Evolutionary conservation across 1,140 invertebrate species (phyloP).

Genomic region (Lepidurus couesii): DNA sequence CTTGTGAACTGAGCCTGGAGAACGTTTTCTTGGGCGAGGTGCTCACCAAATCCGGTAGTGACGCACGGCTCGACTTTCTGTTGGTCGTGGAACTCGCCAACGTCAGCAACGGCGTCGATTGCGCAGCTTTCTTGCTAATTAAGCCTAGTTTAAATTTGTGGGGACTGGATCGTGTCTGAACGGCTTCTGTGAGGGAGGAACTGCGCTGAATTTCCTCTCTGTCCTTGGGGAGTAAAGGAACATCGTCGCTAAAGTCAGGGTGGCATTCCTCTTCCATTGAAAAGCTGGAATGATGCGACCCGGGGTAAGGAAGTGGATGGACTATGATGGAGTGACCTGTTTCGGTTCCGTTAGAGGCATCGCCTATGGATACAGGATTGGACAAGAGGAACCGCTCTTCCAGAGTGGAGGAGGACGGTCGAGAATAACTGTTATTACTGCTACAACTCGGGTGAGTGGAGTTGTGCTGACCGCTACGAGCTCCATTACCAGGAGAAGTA

Average conservation of each 20-base stretch:
- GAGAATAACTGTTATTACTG: background rate
- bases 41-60: background rate
- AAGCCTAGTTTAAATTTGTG: background rate
- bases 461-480: background rate
- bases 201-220: background rate
- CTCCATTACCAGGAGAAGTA: background rate
- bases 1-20: background rate
- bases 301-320: background rate
- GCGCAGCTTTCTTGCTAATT: constrained; percentile 1
- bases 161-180: background rate
- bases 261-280: background rate
- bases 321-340: background rate
- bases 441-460: background rate
- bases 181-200: background rate
- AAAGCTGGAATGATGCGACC: background rate
- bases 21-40: constrained; percentile 15
- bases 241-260: constrained; percentile 2
- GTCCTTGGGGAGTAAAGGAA: background rate
- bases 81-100: constrained; percentile 19
- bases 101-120: constrained; percentile 29
- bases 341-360: background rate
- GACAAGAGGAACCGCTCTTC: background rate
- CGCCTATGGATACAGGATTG: background rate
- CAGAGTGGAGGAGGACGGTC: background rate
- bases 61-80: background rate